Base-by-base conservation (phyloP, 2,888 invertebrate genomes). In the Brachypterus glaber region DNA sequence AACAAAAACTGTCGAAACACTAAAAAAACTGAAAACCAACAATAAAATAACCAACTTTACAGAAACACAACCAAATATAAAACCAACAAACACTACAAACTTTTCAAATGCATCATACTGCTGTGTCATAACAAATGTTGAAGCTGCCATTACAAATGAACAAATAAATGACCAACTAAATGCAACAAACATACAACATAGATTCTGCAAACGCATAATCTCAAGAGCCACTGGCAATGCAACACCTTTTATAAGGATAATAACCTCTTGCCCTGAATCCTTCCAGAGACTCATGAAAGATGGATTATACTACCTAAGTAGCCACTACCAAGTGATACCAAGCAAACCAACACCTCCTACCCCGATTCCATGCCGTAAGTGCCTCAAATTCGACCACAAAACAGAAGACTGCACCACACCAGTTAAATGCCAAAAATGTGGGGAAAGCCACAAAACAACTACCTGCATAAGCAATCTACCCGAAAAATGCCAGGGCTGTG, bases 111-210 rank as follows among this genome's bases (percentile, higher is more conserved):
- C n/a, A n/a, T n/a, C n/a, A n/a, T n/a, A n/a, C n/a, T n/a, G n/a
- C n/a, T n/a, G n/a, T 13, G 37, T 37, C 7, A 39, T 21, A 21
- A 21, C 5, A 21, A 21, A 7, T 21, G 21, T 21, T 21, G 21
- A 21, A 7, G 9, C 7, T 7, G 21, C 5, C 5, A 21, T 21
- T 21, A 21, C 5, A 21, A 9, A 21, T 21, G 21, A 21, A 9
- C 7, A 21, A 21, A 21, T 21, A 7, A 21, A 9, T 21, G 21
- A 21, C 5, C 21, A 21, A 7, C 21, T 21, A 7, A 39, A 21
- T 21, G 9, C 5, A 9, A 21, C 21, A 21, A 21, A 21, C 5
- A 5, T 21, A 21, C 5, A 5, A 21, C 21, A 21, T 9, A 5
- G 9, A 9, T 21, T 7, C 9, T 21, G 21, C 21, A 21, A 21